Evolutionary conservation across 2,113 vertebrate species (phyloP), one percentile per base, ranked within the genome.

Genomic region (Anseranas semipalmata): DNA sequence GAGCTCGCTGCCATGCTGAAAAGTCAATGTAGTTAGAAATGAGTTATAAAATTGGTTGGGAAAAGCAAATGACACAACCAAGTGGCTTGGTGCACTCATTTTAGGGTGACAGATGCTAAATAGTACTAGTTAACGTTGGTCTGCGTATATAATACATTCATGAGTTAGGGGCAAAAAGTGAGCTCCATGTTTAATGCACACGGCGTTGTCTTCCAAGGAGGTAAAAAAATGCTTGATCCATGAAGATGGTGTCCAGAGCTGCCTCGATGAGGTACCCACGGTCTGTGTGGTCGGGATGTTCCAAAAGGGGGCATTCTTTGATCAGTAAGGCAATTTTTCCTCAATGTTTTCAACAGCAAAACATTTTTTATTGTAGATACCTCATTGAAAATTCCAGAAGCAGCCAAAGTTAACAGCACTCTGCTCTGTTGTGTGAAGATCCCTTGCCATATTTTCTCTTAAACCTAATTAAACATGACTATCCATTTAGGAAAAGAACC

Each of bases 331-430:
- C 27, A 83, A 15, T 53, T 92, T 84, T 89, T 72, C 37, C 58
- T 58, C 65, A 30, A 46, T 28, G 58, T 76, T 95, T 85, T 63
- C 74, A 39, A 62, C 1, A 6, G 45, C 28, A 91, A 74, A 70
- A 67, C 2, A 2, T 1, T 76, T 93, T 89, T 83, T 87, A 28
- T 73, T 70, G 81, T 63, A 85, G 67, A 80, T 79, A 79, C 68
- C 78, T 95, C 77, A 91, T 52, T 95, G 91, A 66, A 94, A 85
- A 97, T 94, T 95, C 89, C 94, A 75, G 81, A 89, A 65, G 96
- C 91, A 96, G 94, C 71, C 92, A 77, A 96, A 95, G 74, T 87
- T 95, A 95, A 92, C 92, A 96, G 91, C 93, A 63, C 81, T 85
- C 73, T 92, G 41, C 96, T 96, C 94, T 94, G 81, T 89, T 90